phyloP scores from a whole-genome alignment of 2,888 invertebrate genomes.

The Cataglyphis cursor region DNA sequence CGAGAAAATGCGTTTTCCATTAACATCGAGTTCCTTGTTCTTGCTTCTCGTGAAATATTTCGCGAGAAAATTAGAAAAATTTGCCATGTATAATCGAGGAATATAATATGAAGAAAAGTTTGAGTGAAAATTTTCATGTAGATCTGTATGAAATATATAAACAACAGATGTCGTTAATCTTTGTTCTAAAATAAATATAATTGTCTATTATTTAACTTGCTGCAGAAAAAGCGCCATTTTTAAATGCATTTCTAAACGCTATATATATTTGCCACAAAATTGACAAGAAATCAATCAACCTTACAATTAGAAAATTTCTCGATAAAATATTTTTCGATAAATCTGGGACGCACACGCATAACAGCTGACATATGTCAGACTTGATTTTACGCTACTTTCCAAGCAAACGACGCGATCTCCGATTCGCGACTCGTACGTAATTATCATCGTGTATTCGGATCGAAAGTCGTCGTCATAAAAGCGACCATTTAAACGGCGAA shows the following conservation, averaged over 20 bases:
- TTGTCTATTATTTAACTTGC: not conserved
- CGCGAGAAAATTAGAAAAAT: not conserved
- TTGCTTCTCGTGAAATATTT: not conserved
- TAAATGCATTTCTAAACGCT: not conserved
- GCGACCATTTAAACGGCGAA: conserved; percentile 64
- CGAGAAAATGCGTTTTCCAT: conserved; percentile 36
- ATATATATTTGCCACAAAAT: not conserved
- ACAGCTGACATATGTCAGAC: not conserved
- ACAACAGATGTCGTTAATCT: not conserved
- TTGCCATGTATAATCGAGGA: not conserved
- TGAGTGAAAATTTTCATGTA: not conserved
- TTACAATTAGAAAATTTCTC: not conserved
- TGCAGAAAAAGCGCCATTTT: not conserved
- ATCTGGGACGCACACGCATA: not conserved
- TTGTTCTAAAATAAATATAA: not conserved
- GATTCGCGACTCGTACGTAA: not conserved
- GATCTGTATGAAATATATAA: not conserved
- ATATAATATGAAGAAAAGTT: not conserved
- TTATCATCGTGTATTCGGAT: conserved; percentile 2
- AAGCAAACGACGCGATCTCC: not conserved
- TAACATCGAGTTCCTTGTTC: conserved; percentile 16
- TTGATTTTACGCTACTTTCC: conserved; percentile 29
- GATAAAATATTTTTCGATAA: not conserved
- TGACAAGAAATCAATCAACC: not conserved
- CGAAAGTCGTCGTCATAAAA: conserved; percentile 29